Evolutionary conservation across 2,888 invertebrate genomes (phyloP), one percentile per base, ranked within the genome.

Genomic region (Anticlea derivata): DNA sequence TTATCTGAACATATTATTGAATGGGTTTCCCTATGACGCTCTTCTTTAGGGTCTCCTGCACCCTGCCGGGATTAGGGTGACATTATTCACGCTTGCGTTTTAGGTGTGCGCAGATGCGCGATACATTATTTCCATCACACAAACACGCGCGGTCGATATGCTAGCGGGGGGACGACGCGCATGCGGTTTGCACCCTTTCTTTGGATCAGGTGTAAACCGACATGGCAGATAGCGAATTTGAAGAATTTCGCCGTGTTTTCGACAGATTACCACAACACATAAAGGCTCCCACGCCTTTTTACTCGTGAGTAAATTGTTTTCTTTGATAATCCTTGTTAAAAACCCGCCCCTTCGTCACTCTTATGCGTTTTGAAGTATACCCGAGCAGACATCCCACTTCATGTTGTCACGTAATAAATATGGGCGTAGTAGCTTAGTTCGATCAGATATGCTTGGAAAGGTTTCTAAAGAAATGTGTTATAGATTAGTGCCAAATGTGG

Each of bases 171-270:
- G 29, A 10, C 6, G 61, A 24, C 78, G 80, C 86, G 89, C 88
- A 83, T 84, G 86, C 83, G 83, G 57, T 52, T 61, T 63, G 55
- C 61, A 68, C 63, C 70, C 58, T 68, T 63, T 62, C 65, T 65
- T 66, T 94, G 95, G 89, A 95, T 96, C 96, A 96, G 96, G 76
- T 83, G 86, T 75, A 75, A 78, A 86, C 78, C 92, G 92, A 92
- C 91, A 97, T 97, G 97, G 97, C 97, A 75, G 97, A 97, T 92
- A 95, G 94, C 83, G 97, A 97, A 90, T 97, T 96, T 91, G 97
- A 97, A 89, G 96, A 97, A 93, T 97, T 97, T 92, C 95, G 95
- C 74, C 94, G 95, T 74, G 94, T 94, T 82, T 97, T 96, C 85
- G 96, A 96, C 74, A 93, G 94, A 87, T 91, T 95, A 80, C 95